Evolutionary conservation across 2,113 vertebrate species (phyloP).

Genomic region (Vidua macroura): DNA sequence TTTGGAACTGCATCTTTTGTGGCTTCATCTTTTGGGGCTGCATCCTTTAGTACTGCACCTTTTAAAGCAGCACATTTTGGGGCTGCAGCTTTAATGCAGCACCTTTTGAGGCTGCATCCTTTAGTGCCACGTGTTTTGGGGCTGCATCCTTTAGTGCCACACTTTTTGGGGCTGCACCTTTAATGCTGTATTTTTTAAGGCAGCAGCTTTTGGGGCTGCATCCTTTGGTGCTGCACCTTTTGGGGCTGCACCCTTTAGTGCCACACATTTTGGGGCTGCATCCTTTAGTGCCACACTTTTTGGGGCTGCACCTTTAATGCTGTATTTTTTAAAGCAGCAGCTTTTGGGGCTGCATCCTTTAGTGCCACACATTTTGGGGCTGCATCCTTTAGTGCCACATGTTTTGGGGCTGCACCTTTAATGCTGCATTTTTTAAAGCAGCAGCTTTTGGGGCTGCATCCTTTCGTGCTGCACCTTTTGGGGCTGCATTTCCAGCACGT

Average conservation of each 20-base stretch:
- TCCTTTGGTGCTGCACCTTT: neutral
- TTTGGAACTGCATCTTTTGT: neutral
- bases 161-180: neutral
- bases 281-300: neutral
- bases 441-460: too few relatives aligned
- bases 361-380: too few relatives aligned
- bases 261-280: neutral
- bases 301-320: neutral
- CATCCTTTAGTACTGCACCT: neutral
- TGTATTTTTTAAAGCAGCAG: too few relatives aligned
- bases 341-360: neutral
- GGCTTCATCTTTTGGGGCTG: neutral
- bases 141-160: neutral
- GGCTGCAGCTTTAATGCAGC: fast-evolving
- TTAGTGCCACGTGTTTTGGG: neutral
- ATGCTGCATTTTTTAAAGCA: too few relatives aligned
- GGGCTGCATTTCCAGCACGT: neutral
- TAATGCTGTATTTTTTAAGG: neutral
- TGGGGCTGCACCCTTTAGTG: neutral
- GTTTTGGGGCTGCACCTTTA: neutral
- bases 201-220: neutral
- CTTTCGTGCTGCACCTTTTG: neutral
- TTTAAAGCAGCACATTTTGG: neutral
- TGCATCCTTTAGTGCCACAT: too few relatives aligned
- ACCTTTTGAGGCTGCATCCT: neutral